Evolutionary conservation across 2,888 invertebrate genomes (phyloP), one percentile per base, ranked within the genome.

Genomic region (Habroteleia sp.): DNA sequence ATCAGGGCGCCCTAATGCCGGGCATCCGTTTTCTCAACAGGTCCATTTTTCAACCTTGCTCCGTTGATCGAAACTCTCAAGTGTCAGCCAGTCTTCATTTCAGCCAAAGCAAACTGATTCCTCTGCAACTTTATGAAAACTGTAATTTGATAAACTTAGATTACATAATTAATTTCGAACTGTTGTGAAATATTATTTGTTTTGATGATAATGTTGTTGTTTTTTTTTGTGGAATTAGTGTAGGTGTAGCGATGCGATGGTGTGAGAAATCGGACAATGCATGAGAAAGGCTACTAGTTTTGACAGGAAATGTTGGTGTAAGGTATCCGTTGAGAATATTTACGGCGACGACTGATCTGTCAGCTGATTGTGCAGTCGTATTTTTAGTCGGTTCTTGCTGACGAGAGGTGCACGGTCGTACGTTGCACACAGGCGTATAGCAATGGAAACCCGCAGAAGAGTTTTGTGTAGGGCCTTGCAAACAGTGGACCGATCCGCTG

Each of bases 401-500:
- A 77, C 76, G 63, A 77, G 69, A 62, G 68, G 74, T 66, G 74
- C 69, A 63, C 69, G 80, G 77, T 42, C 60, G 56, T 63, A 54
- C 8, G 68, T 66, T 54, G 60, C 60, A 54, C 62, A 33, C 39
- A 41, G 66, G 66, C 73, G 72, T 73, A 44, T 10, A 50, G 58
- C 31, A 23, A 56, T 52, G 58, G 44, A 66, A 56, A 65, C 20
- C 46, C 52, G 60, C 63, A 58, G 35, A 48, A 63, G 73, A 76
- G 74, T 74, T 78, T 77, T 76, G 74, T 76, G 58, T 42, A 60
- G 52, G 69, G 44, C 60, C 58, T 73, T 74, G 77, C 79, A 79
- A 77, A 78, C 84, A 84, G 86, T 83, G 83, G 84, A 86, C 86
- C 86, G 87, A 88, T 87, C 84, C 80, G 68, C 84, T 83, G 87